Evolutionary conservation across 2,113 vertebrate species (phyloP).

Genomic region (Oxyruncus cristatus): DNA sequence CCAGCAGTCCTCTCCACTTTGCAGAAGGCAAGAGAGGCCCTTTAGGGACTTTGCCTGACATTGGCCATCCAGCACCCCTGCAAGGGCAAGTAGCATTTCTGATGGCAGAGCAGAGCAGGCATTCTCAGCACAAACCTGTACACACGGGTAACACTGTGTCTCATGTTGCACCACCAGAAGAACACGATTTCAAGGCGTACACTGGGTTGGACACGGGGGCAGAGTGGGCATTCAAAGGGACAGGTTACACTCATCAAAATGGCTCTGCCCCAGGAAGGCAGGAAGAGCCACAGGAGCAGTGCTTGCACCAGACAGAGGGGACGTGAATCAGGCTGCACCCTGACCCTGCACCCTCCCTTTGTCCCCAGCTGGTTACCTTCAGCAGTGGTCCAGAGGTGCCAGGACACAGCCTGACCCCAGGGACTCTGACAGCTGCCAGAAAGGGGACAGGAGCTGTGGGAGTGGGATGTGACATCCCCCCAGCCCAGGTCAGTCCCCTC

Average conservation of each 20-base stretch:
- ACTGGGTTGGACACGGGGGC: background rate
- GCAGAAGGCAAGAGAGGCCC: background rate
- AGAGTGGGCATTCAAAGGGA: background rate
- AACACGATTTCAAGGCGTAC: rapidly evolving
- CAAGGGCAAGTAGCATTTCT: background rate
- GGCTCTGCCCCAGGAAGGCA: background rate
- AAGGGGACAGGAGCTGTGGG: background rate
- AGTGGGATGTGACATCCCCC: rapidly evolving
- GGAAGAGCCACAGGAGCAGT: background rate
- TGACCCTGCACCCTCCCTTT: background rate
- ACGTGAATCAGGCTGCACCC: background rate
- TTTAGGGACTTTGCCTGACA: background rate
- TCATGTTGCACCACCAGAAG: background rate
- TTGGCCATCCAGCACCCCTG: background rate
- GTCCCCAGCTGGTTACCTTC: background rate
- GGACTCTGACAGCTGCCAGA: background rate
- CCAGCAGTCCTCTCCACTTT: background rate
- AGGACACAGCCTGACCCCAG: background rate
- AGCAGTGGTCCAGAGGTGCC: background rate
- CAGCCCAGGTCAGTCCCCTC: background rate
- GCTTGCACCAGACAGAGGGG: background rate
- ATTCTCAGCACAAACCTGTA: background rate
- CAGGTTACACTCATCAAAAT: background rate
- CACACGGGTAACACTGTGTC: background rate
- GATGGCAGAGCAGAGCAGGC: background rate